Evolutionary conservation across 2,888 invertebrate genomes (phyloP).

Genomic region (Papilio demoleus): DNA sequence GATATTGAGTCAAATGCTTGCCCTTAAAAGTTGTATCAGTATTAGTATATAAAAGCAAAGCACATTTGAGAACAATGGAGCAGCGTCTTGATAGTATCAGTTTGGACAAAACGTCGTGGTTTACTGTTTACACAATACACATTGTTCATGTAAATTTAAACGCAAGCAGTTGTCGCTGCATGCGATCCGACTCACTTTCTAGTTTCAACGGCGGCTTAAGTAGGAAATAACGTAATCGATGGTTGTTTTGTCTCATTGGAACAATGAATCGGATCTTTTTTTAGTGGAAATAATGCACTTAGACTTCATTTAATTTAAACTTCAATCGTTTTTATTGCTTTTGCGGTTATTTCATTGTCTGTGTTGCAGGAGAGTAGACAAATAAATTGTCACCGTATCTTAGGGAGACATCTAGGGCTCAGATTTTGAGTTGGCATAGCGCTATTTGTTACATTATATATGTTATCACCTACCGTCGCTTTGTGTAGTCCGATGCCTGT

Average conservation of each 20-base stretch:
- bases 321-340: neutral
- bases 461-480: conserved; percentile 72
- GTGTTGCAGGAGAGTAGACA: neutral
- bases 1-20: conserved; percentile 4
- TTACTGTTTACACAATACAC: neutral
- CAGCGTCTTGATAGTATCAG: neutral
- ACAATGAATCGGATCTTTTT: conserved; percentile 16
- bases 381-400: neutral
- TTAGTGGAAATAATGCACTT: neutral
- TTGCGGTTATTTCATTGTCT: neutral
- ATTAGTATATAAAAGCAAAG: neutral
- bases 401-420: neutral
- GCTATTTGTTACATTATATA: neutral
- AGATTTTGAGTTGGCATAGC: neutral
- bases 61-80: neutral
- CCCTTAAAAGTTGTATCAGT: neutral
- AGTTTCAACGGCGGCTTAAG: conserved; percentile 12
- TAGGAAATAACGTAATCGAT: conserved; percentile 32
- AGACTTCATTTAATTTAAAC: neutral
- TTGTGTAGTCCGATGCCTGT: conserved; percentile 87
- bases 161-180: conserved; percentile 17
- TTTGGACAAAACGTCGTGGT: neutral
- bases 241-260: conserved; percentile 28
- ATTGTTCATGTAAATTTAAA: conserved; percentile 17
- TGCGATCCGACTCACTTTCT: conserved; percentile 19